Base-by-base conservation (phyloP, 1,140 invertebrate genomes). In the Zaprionus ornatus region DNA sequence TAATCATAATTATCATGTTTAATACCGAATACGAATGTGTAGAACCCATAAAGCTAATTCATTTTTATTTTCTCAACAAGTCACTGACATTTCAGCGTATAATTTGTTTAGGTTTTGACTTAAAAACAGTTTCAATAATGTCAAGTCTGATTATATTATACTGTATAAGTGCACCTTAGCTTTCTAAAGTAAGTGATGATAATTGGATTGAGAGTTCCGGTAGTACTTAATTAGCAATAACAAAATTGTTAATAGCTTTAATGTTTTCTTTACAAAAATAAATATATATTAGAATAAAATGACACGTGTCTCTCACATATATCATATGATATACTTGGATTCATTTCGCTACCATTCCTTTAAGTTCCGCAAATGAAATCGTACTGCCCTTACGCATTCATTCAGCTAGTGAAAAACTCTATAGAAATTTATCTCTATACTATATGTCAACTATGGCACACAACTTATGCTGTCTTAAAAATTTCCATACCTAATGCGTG, bases 401-500 rank as follows among this genome's bases (percentile, higher is more conserved):
- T 69, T 56, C 59, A 69, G 66, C 59, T 63, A 37, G 57, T 74
- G 65, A 40, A 23, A 56, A 21, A 10, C 42, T 57, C 61, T 50
- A 13, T 57, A 15, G 50, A 23, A 10, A 62, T 9, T n/a, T 3
- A 19, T 21, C 15, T 7, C 9, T 29, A 6, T 62, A 27, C 12
- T n/a, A 45, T 40, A 52, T 37, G 13, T 57, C 17, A 21, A 29
- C 32, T 56, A 48, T 54, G 27, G 15, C 69, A 60, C 40, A 59
- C 52, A 54, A 56, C 60, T 57, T 29, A 23, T 73, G 64, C 45
- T 48, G 42, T 7, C 52, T 61, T 17, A 27, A 59, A 40, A 37
- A 40, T 66, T 71, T 62, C 59, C 23, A 17, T 35, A 77, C 23
- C 9, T 37, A 67, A 45, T 23, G 69, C 55, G 81, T 85, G 69